Evolutionary conservation across 2,797 vertebrate genomes (phyloP).

Genomic region (Nyctibius grandis): DNA sequence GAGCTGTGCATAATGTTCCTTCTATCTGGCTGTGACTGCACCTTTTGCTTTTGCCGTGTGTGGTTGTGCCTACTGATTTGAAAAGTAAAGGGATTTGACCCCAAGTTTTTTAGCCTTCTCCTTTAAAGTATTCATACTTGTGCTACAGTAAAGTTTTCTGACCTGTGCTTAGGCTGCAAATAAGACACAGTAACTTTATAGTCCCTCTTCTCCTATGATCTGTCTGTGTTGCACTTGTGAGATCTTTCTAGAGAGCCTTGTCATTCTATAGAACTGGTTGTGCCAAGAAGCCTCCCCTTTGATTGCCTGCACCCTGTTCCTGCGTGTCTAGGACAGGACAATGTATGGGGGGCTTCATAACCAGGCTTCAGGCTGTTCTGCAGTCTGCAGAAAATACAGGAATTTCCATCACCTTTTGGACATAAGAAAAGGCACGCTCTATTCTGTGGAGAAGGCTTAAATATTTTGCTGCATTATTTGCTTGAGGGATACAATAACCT

Average conservation of each 20-base stretch:
- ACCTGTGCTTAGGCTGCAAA: background rate
- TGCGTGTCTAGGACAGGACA: fast-evolving
- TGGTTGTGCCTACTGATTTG: background rate
- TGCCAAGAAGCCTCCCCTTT: background rate
- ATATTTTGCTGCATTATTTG: background rate
- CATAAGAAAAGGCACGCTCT: background rate
- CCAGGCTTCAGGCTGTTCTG: background rate
- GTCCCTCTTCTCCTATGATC: background rate
- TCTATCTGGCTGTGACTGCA: background rate
- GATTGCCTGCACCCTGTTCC: too few relatives aligned
- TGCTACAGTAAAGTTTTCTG: background rate
- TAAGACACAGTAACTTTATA: background rate
- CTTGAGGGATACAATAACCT: background rate
- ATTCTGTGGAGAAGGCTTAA: background rate
- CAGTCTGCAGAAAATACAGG: background rate
- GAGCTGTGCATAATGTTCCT: background rate
- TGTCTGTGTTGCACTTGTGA: background rate
- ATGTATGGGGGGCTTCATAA: background rate
- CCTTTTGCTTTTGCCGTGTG: background rate
- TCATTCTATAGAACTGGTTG: background rate
- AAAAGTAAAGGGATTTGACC: background rate
- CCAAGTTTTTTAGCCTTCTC: background rate
- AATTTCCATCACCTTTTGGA: background rate
- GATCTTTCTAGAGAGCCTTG: background rate
- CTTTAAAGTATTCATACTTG: background rate